Base-by-base conservation (phyloP, 92 coral and sea anemone genomes). In the Palythoa grandiflora region DNA sequence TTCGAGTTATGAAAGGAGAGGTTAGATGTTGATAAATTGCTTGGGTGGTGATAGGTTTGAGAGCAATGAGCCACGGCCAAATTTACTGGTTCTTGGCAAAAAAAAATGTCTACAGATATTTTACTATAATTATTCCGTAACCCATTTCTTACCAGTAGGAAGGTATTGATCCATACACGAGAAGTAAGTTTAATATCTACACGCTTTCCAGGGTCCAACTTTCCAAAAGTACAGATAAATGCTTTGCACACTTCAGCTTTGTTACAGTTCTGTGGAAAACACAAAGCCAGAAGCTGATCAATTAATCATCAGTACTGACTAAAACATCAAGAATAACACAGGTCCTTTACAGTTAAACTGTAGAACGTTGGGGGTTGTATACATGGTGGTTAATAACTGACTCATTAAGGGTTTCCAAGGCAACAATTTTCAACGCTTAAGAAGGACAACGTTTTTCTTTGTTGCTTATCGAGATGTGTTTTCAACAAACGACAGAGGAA, bases 161-260 rank as follows among this genome's bases (percentile, higher is more conserved):
- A 81, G 14, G 86, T 81, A 15, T 66, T 81, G 86, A 48, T 48
- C 86, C 86, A 81, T 16, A 81, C 47, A 10, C 86, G 86, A 21
- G 86, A 81, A 10, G 59, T 48, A 63, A 81, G 52, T 36, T 63
- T 65, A 21, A 81, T 81, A 48, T 81, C 86, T 13, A 50, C 75
- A 19, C 86, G 86, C 19, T 14, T 12, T 65, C 74, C 86, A 17
- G 66, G 66, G 48, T 1, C 4, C 13, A 81, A 7, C 61, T 36
- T 81, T 39, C 86, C 86, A 12, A 81, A 65, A n/a, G 60, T 19
- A 51, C 86, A 81, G 14, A 36, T 48, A 81, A 81, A 81, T n/a
- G 40, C 44, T 47, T 81, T 81, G 86, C 86, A 81, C 1, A 51
- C 73, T 59, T 61, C 60, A 6, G 75, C 86, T 81, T 81, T 81